phyloP scores from a whole-genome alignment of 2,113 vertebrate species.

The Daphoenositta chrysoptera region DNA sequence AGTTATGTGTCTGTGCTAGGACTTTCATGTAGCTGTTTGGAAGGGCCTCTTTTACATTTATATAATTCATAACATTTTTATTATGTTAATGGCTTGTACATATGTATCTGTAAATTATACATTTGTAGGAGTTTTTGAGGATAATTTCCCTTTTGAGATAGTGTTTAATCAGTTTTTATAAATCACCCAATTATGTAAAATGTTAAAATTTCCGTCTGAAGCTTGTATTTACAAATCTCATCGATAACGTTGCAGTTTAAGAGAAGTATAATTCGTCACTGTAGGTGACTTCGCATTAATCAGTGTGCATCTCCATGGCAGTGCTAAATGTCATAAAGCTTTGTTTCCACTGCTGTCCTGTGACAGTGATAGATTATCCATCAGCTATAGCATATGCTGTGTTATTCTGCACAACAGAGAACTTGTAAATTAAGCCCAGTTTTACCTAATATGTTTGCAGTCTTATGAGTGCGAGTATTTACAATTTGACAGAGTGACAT shows the following conservation, averaged over 20 bases:
- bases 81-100: slow-evolving; percentile 40
- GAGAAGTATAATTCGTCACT: background rate
- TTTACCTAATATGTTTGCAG: slow-evolving; percentile 52
- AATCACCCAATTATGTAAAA: background rate
- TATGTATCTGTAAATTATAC: slow-evolving; percentile 16
- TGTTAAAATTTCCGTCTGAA: background rate
- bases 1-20: slow-evolving; percentile 50
- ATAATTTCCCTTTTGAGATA: slow-evolving; percentile 1
- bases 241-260: background rate
- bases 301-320: slow-evolving; percentile 3
- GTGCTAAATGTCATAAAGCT: slow-evolving; percentile 55
- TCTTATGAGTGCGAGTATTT: slow-evolving; percentile 26
- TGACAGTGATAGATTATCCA: slow-evolving; percentile 60
- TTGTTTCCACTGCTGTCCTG: slow-evolving; percentile 53
- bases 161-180: slow-evolving; percentile 11
- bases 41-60: slow-evolving; percentile 11
- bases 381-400: slow-evolving; percentile 57
- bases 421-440: slow-evolving; percentile 50
- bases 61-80: slow-evolving; percentile 57
- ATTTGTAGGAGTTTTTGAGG: background rate
- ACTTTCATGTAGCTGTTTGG: slow-evolving; percentile 49
- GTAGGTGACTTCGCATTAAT: background rate
- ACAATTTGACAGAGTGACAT: slow-evolving; percentile 38
- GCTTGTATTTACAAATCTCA: background rate
- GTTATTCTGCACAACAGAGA: slow-evolving; percentile 49